Evolutionary conservation across 2,113 vertebrate species (phyloP), one percentile per base, ranked within the genome.

Genomic region (Urocolius indicus): DNA sequence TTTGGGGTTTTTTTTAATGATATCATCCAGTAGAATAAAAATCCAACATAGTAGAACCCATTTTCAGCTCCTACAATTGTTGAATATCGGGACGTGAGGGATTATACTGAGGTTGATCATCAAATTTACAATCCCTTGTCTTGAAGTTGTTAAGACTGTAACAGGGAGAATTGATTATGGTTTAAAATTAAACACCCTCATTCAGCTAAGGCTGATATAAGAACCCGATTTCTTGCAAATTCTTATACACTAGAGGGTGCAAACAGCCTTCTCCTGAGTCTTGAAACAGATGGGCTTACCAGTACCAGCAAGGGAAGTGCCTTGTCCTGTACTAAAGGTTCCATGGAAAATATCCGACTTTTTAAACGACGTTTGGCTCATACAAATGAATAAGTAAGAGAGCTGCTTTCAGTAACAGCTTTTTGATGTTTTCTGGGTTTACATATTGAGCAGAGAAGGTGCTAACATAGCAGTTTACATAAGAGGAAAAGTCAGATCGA

Each of bases 211-310:
- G 5, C 27, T 66, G 63, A 14, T 51, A 17, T 1, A 58, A 74
- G 83, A 69, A 59, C 11, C 15, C 45, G 51, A 46, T 95, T 79
- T 51, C 76, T 71, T 63, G 38, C 13, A 77, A 92, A 75, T 88
- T 74, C 72, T 78, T 89, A 87, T 77, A 77, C 97, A 91, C 97
- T 91, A 98, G 97, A 77, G 96, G 97, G 97, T 90, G 97, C 97
- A 49, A 91, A 95, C 84, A 74, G 87, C 95, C 96, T 94, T 94
- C 76, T 43, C 85, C 91, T 94, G 78, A 93, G 57, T 20, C 46
- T 71, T 66, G 74, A 87, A 82, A 30, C 19, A 71, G 78, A 81
- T 27, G 13, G 27, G 38, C n/a, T 79, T 69, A 2, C 41, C n/a
- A 9, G 69, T 6, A 26, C 11, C 23, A 41, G 71, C 36, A 26